A percentile compares a stretch with the other conserved stretches of the same genome.
Evolutionary conservation across 2,113 vertebrate genomes (phyloP).

Genomic region (Bos javanicus): DNA sequence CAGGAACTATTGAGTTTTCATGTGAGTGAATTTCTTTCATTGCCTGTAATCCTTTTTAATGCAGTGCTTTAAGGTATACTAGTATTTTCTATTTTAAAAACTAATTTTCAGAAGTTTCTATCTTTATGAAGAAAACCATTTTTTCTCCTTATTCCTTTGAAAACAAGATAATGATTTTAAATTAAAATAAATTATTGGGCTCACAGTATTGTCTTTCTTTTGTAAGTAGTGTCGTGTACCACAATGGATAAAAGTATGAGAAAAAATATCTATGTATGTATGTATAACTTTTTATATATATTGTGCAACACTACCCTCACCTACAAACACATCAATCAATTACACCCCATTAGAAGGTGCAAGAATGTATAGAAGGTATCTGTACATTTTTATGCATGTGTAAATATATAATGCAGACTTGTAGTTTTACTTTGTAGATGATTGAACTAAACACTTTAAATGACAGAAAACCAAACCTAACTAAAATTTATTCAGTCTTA

Average conservation of each 20-base stretch:
- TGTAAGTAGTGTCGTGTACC: not conserved
- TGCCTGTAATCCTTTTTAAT: constrained; percentile 35
- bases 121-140: constrained; percentile 15
- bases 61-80: not conserved
- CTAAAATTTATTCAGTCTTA: not conserved
- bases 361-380: not conserved
- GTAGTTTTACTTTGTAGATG: not conserved
- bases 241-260: not conserved
- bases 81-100: constrained; percentile 47
- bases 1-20: constrained; percentile 14
- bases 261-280: not conserved
- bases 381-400: not conserved
- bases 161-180: constrained; percentile 1
- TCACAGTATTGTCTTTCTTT: not conserved
- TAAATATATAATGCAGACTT: not conserved
- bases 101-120: constrained; percentile 30
- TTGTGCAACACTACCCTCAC: accelerated
- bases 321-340: not conserved
- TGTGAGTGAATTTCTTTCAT: constrained; percentile 23
- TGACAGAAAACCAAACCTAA: not conserved
- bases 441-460: not conserved
- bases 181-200: not conserved
- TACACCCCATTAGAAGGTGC: not conserved
- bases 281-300: not conserved
- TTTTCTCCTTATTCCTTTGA: constrained; percentile 4